Conservation (phyloP, 2,113 vertebrate genomes). For the Carettochelys insculpta region DNA sequence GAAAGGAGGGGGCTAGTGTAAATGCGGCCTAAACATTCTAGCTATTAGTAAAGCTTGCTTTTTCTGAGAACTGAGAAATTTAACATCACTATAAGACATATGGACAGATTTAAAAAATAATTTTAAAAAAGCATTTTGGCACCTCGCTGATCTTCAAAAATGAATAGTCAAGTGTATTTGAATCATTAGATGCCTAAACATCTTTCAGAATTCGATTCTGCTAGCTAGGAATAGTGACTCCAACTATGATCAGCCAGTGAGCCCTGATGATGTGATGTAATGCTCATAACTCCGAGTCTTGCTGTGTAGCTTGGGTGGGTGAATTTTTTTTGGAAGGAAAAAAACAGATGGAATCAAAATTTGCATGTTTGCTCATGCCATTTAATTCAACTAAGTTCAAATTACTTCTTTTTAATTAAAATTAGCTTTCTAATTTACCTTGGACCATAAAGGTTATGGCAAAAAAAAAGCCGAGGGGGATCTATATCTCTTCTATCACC, state of each 20-base stretch:
- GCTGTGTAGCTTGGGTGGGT: not conserved
- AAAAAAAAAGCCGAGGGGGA: not conserved
- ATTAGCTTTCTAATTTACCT: constrained; percentile 11
- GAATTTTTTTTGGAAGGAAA: not conserved
- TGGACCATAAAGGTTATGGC: not conserved
- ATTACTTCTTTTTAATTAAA: not conserved
- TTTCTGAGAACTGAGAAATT: not conserved
- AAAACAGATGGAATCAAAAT: not conserved
- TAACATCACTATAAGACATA: not conserved
- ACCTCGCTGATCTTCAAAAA: not conserved
- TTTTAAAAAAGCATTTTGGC: constrained; percentile 16
- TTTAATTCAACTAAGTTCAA: constrained; percentile 12
- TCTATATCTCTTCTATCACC: not conserved
- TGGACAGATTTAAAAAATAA: too few relatives aligned
- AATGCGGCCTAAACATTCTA: not conserved
- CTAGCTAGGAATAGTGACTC: not conserved
- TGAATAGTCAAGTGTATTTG: not conserved
- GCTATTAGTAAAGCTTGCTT: not conserved
- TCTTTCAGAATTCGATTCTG: not conserved
- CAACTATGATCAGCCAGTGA: not conserved
- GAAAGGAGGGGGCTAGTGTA: too few relatives aligned
- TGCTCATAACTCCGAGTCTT: not conserved
- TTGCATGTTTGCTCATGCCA: not conserved
- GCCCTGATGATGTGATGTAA: not conserved
- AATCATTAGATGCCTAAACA: not conserved